phyloP scores from a whole-genome alignment of 2,113 vertebrate genomes.

The Scalopus aquaticus region DNA sequence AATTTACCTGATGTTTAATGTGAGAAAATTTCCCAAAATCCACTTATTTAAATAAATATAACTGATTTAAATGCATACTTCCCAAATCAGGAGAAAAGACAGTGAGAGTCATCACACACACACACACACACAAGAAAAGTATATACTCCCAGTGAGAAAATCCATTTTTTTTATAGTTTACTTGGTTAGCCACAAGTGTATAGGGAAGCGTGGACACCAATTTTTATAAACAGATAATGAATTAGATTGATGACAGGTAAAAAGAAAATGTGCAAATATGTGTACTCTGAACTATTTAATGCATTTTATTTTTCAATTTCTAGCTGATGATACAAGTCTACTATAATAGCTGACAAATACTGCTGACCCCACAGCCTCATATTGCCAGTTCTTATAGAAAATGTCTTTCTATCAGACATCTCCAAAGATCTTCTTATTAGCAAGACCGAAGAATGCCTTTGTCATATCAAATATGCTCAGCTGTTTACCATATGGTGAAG shows the following conservation, averaged over 20 bases:
- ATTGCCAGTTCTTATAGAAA: constrained; percentile 62
- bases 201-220: constrained; percentile 33
- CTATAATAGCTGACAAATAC: background rate
- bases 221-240: constrained; percentile 17
- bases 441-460: constrained; percentile 83
- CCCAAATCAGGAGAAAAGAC: constrained; percentile 43
- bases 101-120: background rate
- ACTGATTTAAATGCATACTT: constrained; percentile 10
- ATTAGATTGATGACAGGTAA: background rate
- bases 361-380: background rate
- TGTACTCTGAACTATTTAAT: constrained; percentile 53
- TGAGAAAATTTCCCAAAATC: background rate
- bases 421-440: constrained; percentile 79
- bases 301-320: constrained; percentile 44
- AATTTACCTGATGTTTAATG: constrained; percentile 12
- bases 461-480: constrained; percentile 86
- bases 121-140: background rate
- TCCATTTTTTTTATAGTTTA: constrained; percentile 44
- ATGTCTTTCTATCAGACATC: constrained; percentile 69
- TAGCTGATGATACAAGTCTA: constrained; percentile 25
- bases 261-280: background rate
- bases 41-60: constrained; percentile 19
- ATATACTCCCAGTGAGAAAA: background rate
- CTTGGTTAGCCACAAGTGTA: constrained; percentile 65
- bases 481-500: constrained; percentile 83